Base-by-base conservation (phyloP, 2,113 vertebrate species). In the Gobius niger region DNA sequence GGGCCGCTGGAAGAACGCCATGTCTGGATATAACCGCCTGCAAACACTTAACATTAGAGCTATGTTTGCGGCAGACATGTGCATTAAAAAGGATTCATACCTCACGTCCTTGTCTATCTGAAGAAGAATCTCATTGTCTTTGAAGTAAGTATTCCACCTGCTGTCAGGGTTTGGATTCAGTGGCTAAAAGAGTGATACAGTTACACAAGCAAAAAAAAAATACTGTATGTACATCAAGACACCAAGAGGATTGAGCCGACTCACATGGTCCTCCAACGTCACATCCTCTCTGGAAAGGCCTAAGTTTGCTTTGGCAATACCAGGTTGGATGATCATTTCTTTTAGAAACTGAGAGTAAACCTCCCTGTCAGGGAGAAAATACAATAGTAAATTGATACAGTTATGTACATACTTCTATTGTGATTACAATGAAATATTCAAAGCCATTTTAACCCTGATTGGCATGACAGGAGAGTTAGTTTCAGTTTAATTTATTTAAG, bases 301-400 rank as follows among this genome's bases (percentile, higher is more conserved):
- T 77, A 98, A 68, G 86, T 98, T 99, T 75, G 96, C 98, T 89
- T 99, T 99, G 78, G 98, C 95, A 0, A 99, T 97, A 54, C 98
- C 98, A 0, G 98, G 98, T 88, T 99, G 98, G 70, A 99, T 99
- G 75, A 99, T 99, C 97, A 99, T 98, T 82, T 99, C 98, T 78
- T 94, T 96, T 46, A 99, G 85, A 79, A 99, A 99, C 91, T 99
- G 97, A 13, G 95, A 87, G 66, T 99, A 99, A 0, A 96, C 84
- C 70, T 97, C 97, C 90, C 98, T 99, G 76, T 14, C 7, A 44
- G 11, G 67, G 12, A 76, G 11, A 68, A 13, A 19, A 10, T 2
- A 47, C 4, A 34, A 47, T 19, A 54, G 7, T 12, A 12, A 24
- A 54, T 24, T 4, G 52, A 54, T 12, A 19, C n/a, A 52, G 7